phyloP scores from a whole-genome alignment of 2,113 vertebrate species.

The Sinocyclocheilus grahami region DNA sequence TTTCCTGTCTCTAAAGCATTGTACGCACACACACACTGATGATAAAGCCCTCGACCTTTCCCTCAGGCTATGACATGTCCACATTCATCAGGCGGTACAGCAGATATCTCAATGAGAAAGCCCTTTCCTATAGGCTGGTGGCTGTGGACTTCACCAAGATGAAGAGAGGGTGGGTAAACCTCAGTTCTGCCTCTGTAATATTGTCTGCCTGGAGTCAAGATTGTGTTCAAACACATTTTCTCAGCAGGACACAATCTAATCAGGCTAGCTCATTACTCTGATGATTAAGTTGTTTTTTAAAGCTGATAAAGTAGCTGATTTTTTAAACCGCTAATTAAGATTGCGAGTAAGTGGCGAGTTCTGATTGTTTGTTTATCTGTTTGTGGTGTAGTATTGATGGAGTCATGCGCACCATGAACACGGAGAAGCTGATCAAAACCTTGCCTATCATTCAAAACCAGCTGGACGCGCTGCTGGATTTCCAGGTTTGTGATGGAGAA shows the following conservation, averaged over 20 bases:
- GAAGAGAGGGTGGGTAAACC: slow-evolving; percentile 85
- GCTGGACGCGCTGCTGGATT: slow-evolving; percentile 92
- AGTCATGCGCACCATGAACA: slow-evolving; percentile 93
- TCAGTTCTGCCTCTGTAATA: not conserved
- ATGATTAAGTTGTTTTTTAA: slow-evolving; percentile 50
- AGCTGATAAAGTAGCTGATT: slow-evolving; percentile 37
- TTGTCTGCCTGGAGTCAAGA: not conserved
- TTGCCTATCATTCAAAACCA: slow-evolving; percentile 94
- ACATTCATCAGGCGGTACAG: slow-evolving; percentile 94
- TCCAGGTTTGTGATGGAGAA: slow-evolving; percentile 76
- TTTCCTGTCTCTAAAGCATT: not conserved
- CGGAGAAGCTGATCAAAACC: slow-evolving; percentile 90
- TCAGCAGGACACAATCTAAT: slow-evolving; percentile 37
- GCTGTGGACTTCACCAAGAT: slow-evolving; percentile 95
- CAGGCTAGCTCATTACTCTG: slow-evolving; percentile 28
- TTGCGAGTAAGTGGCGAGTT: slow-evolving; percentile 15
- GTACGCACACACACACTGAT: not conserved
- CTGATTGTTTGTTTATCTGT: slow-evolving; percentile 53
- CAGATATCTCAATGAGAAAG: slow-evolving; percentile 96
- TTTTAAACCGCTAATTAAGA: slow-evolving; percentile 6
- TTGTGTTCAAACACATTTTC: not conserved
- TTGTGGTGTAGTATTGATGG: slow-evolving; percentile 79
- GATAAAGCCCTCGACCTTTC: not conserved
- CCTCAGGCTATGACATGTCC: slow-evolving; percentile 93
- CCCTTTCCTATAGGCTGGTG: slow-evolving; percentile 90